A percentile compares a stretch with the other conserved stretches of the same genome.
Conservation (phyloP, 2,888 invertebrate genomes). For the Mesodorylaimus sp. region DNA sequence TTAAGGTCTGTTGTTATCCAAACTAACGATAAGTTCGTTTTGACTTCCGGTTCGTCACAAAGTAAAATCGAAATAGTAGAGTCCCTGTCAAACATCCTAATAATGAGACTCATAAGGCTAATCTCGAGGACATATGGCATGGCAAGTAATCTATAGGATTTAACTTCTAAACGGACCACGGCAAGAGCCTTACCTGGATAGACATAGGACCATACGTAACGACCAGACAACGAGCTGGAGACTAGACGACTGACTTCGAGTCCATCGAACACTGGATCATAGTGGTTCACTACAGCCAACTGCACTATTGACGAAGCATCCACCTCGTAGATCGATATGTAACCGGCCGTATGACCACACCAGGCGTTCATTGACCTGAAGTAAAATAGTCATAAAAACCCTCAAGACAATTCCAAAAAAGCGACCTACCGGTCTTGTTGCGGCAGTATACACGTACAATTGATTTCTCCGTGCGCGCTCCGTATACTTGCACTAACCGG, state of each 20-base stretch:
- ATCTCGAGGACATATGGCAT: too few species aligned
- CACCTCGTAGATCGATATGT: conserved; percentile 45
- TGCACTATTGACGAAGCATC: too few species aligned
- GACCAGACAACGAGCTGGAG: conserved; percentile 35
- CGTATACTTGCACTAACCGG: not conserved
- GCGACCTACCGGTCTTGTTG: not conserved
- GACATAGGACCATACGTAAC: conserved; percentile 49
- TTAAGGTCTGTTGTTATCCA: too few species aligned
- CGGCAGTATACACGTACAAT: not conserved
- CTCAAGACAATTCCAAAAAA: not conserved
- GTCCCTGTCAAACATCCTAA: too few species aligned
- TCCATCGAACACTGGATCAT: conserved; percentile 42
- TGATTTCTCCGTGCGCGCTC: not conserved
- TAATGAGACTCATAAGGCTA: too few species aligned
- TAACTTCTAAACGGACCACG: too few species aligned
- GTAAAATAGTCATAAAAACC: conserved; percentile 20
- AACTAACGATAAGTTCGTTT: too few species aligned
- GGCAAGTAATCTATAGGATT: too few species aligned
- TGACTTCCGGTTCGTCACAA: too few species aligned
- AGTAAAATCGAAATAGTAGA: too few species aligned
- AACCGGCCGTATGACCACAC: conserved; percentile 67
- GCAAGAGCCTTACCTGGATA: conserved; percentile 53
- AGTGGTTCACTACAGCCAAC: conserved; percentile 41
- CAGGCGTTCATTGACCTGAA: conserved; percentile 49
- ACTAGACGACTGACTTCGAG: conserved; percentile 50